phyloP scores from a whole-genome alignment of 2,797 vertebrate species.

The Pantherophis vulpinus region DNA sequence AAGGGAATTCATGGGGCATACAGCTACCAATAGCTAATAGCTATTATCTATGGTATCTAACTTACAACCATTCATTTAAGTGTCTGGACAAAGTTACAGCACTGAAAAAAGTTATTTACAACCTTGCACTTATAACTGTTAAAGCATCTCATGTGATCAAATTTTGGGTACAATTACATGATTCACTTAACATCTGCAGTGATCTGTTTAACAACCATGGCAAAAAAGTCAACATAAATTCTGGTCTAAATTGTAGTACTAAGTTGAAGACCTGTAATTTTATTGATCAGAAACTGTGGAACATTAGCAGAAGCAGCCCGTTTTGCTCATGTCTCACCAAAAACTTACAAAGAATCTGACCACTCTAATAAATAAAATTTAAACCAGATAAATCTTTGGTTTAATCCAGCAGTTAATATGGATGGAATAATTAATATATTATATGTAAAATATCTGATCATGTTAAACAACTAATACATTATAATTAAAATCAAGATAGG shows the following conservation, averaged over 20 bases:
- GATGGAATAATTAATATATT: neutral
- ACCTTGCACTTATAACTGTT: neutral
- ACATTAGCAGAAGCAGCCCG: neutral
- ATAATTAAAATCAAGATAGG: neutral
- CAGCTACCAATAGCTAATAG: neutral
- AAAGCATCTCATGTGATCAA: neutral
- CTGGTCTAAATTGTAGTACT: neutral
- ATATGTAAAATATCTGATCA: neutral
- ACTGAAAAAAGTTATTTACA: neutral
- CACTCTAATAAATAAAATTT: neutral
- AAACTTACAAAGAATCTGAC: neutral
- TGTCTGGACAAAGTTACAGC: neutral
- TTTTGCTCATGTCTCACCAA: neutral
- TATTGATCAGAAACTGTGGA: neutral
- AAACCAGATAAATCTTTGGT: neutral
- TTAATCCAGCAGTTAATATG: neutral
- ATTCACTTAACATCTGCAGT: neutral
- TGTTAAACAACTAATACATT: neutral
- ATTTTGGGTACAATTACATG: neutral
- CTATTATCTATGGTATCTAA: neutral
- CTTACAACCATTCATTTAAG: neutral
- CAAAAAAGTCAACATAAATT: neutral
- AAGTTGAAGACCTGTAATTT: neutral
- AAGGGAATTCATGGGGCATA: neutral
- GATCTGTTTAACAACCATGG: neutral